Evolutionary conservation across 2,113 vertebrate genomes (phyloP).

Genomic region (Notechis scutatus): DNA sequence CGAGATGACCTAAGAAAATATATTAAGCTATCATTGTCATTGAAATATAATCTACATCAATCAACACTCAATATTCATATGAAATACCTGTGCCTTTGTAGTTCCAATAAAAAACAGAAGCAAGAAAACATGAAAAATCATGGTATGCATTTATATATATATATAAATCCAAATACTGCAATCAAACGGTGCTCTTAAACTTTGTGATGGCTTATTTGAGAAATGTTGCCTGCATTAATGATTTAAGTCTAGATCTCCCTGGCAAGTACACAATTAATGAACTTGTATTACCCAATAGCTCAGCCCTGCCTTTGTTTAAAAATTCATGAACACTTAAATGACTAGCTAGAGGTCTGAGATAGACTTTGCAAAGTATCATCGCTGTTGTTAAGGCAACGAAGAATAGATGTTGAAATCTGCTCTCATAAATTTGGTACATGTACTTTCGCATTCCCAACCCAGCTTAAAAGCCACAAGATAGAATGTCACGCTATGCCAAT

Average conservation of each 20-base stretch:
- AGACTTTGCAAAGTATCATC: slow-evolving; percentile 38
- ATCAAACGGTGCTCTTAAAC: slow-evolving; percentile 60
- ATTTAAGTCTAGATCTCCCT: slow-evolving; percentile 85
- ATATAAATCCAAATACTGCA: slow-evolving; percentile 62
- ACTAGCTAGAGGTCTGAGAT: slow-evolving; percentile 57
- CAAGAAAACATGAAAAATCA: slow-evolving; percentile 62
- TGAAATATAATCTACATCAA: slow-evolving; percentile 5
- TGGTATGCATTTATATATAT: slow-evolving; percentile 49
- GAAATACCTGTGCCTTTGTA: slow-evolving; percentile 74
- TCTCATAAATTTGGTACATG: slow-evolving; percentile 39
- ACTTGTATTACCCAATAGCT: slow-evolving; percentile 87
- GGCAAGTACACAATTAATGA: slow-evolving; percentile 90
- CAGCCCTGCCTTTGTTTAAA: slow-evolving; percentile 78
- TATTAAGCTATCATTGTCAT: neutral
- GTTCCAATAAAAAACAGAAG: slow-evolving; percentile 67
- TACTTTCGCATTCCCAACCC: slow-evolving; percentile 36
- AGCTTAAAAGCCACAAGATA: slow-evolving; percentile 36
- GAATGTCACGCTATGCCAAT: slow-evolving; percentile 33
- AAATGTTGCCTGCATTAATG: slow-evolving; percentile 86
- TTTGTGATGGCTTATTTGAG: slow-evolving; percentile 68
- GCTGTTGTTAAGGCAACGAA: slow-evolving; percentile 54
- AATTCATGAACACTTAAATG: slow-evolving; percentile 89
- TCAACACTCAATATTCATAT: slow-evolving; percentile 12
- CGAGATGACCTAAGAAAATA: slow-evolving; percentile 14
- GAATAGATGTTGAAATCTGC: slow-evolving; percentile 51